Evolutionary conservation across 2,797 vertebrate species (phyloP).

Genomic region (Diplodus puntazzo): DNA sequence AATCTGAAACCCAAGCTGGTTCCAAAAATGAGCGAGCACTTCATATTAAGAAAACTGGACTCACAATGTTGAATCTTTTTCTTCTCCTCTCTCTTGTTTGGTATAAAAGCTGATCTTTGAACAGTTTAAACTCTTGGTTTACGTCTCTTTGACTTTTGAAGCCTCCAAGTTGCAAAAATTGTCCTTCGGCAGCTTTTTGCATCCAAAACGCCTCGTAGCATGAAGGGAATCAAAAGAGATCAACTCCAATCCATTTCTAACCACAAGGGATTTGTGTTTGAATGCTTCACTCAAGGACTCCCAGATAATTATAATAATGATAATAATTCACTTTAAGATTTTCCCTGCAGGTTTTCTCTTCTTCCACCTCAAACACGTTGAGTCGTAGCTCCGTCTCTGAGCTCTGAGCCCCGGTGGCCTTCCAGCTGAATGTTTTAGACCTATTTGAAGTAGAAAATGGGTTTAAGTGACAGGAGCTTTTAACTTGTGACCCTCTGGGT

Average conservation of each 20-base stretch:
- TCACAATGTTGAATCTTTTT: neutral
- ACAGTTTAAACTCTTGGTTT: neutral
- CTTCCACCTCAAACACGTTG: constrained; percentile 17
- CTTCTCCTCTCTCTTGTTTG: neutral
- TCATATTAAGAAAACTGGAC: neutral
- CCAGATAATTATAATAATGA: constrained; percentile 32
- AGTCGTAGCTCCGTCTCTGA: constrained; percentile 12
- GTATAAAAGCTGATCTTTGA: neutral
- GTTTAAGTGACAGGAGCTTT: constrained; percentile 43
- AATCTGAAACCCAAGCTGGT: neutral
- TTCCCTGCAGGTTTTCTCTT: neutral
- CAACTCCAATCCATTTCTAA: constrained; percentile 5
- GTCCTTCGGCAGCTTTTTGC: neutral
- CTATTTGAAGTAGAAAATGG: constrained; percentile 37
- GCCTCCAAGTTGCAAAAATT: neutral
- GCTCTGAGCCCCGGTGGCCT: constrained; percentile 21
- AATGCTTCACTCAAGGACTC: constrained; percentile 7
- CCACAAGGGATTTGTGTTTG: constrained; percentile 10
- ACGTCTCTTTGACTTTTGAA: neutral
- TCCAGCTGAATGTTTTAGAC: constrained; percentile 15
- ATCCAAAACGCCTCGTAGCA: constrained; percentile 3
- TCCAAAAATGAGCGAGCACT: neutral
- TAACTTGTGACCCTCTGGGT: constrained; percentile 29
- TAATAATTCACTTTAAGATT: neutral
- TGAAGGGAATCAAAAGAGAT: constrained; percentile 3